A percentile compares a stretch with the other conserved stretches of the same genome.
Conservation (phyloP, 2,113 vertebrate species). For the Thamnaconus septentrionalis region DNA sequence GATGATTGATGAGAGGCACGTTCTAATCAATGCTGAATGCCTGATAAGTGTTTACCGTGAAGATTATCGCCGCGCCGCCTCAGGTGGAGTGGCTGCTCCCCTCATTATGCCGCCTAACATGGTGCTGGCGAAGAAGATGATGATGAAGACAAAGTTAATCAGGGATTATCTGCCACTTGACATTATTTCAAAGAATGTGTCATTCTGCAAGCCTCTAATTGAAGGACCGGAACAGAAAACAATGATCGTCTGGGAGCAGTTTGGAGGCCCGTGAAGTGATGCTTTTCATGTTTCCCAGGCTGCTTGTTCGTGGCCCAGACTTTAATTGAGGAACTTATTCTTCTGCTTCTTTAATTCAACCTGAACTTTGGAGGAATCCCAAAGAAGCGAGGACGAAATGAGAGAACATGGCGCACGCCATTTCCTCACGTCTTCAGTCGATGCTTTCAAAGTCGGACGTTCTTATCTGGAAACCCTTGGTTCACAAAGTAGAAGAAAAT, state of each 20-base stretch:
- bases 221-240: conserved; percentile 25
- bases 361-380: conserved; percentile 20
- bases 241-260: conserved; percentile 33
- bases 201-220: conserved; percentile 32
- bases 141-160: conserved; percentile 71
- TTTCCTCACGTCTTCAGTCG: conserved; percentile 28
- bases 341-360: neutral
- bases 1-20: conserved; percentile 78
- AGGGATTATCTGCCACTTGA: conserved; percentile 67
- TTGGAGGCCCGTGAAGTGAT: conserved; percentile 1
- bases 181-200: conserved; percentile 60
- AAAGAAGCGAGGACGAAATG: neutral
- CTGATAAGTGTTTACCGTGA: conserved; percentile 78
- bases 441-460: conserved; percentile 45
- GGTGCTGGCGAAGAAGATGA: conserved; percentile 48
- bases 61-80: conserved; percentile 68
- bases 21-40: conserved; percentile 77
- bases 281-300: neutral
- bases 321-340: conserved; percentile 36
- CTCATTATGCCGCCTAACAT: conserved; percentile 72
- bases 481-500: conserved; percentile 17
- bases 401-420: conserved; percentile 24
- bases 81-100: conserved; percentile 71
- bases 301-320: conserved; percentile 29
- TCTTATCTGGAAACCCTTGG: conserved; percentile 34